These are phyloP conservation scores for Acrocephalus kingi DNA, from an alignment of 2,113 vertebrate species.

Conservation along the genomic window DNA sequence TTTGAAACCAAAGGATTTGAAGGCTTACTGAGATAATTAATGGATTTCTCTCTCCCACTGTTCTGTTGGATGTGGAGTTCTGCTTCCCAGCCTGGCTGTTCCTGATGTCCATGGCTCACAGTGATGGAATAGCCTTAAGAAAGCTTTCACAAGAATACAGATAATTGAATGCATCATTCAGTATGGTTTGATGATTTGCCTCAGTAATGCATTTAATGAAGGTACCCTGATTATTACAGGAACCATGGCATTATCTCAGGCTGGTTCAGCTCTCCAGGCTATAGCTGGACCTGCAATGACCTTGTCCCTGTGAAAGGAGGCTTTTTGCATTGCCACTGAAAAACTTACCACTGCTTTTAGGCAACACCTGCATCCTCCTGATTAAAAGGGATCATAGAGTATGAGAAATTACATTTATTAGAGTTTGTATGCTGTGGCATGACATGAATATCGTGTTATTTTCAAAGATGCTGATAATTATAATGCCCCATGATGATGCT, in stretches of 20 bases:
- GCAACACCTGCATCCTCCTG: background rate
- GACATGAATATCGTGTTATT: background rate
- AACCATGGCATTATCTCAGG: conserved; percentile 23
- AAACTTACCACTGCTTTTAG: background rate
- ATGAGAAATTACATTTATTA: background rate
- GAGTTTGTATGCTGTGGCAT: background rate
- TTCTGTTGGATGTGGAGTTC: background rate
- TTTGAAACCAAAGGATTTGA: background rate
- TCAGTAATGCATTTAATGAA: conserved; percentile 54
- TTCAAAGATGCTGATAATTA: background rate
- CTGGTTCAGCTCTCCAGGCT: background rate
- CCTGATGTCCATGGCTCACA: background rate
- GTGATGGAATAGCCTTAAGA: background rate
- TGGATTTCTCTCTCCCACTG: background rate
- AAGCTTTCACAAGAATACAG: background rate
- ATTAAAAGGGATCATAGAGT: background rate
- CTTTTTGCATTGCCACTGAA: background rate
- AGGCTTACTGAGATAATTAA: background rate
- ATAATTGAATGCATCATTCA: background rate
- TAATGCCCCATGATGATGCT: background rate
- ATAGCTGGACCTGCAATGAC: background rate
- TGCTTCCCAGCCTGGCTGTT: background rate
- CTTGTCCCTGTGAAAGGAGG: background rate
- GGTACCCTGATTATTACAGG: background rate
- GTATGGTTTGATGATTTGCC: background rate